These are phyloP conservation scores for Drosophila parthenogenetica DNA, from an alignment of 2,888 invertebrate species.

Conservation along the genomic window DNA sequence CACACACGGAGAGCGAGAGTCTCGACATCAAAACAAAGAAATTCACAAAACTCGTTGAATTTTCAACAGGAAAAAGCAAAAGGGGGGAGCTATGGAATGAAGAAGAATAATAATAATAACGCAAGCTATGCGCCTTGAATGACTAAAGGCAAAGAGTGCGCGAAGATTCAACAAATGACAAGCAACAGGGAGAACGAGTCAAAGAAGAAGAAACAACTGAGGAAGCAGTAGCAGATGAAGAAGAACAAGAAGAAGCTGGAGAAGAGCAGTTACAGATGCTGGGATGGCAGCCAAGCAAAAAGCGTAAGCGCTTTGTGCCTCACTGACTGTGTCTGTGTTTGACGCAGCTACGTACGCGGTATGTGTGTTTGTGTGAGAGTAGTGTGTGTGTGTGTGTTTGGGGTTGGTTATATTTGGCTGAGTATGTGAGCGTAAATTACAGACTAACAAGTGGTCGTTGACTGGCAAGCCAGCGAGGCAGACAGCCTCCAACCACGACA, in stretches of 20 bases:
- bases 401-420: constrained; percentile 29
- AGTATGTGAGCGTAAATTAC: constrained; percentile 70
- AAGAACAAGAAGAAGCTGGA: constrained; percentile 15
- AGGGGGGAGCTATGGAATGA: not conserved
- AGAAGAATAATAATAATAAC: constrained; percentile 34
- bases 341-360: constrained; percentile 47
- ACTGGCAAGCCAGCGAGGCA: constrained; percentile 80
- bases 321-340: constrained; percentile 60
- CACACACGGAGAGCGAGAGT: constrained; percentile 54
- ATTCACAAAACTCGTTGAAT: constrained; percentile 64
- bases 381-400: constrained; percentile 27
- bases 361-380: constrained; percentile 26
- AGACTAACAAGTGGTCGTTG: constrained; percentile 82
- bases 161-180: constrained; percentile 79
- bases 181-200: constrained; percentile 55
- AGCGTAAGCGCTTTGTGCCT: constrained; percentile 74
- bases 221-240: no score
- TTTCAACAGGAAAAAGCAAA: not conserved
- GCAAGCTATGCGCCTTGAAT: constrained; percentile 59
- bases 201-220: not conserved
- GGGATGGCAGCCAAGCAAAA: constrained; percentile 53
- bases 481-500: constrained; percentile 70
- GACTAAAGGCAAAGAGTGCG: constrained; percentile 67
- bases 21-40: constrained; percentile 74
- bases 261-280: constrained; percentile 42